Conservation (phyloP, 1,140 invertebrate genomes). For the Cyclargus thomasi region DNA sequence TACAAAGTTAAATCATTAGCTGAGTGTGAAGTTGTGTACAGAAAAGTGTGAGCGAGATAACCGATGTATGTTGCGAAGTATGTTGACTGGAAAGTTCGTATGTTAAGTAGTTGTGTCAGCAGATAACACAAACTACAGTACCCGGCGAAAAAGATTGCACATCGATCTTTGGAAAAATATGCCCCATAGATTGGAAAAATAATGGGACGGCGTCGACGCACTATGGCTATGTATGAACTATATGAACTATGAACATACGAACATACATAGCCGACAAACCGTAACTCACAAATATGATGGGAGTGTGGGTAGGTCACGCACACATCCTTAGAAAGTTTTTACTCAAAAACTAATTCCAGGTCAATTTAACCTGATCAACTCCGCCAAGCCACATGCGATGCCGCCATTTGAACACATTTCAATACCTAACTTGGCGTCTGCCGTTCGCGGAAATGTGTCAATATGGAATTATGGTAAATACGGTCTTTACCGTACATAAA, state of each 20-base stretch:
- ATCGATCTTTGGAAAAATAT: too few species aligned
- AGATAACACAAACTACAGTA: too few species aligned
- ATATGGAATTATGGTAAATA: slow-evolving; percentile 3
- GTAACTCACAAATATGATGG: neutral
- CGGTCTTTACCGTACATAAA: neutral
- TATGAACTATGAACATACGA: too few species aligned
- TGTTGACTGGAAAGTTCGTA: neutral
- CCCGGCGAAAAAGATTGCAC: too few species aligned
- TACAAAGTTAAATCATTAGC: neutral
- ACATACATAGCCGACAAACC: too few species aligned
- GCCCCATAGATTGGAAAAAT: too few species aligned
- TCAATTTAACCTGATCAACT: neutral
- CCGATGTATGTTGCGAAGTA: neutral
- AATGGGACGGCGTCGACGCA: too few species aligned
- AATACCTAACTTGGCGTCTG: neutral
- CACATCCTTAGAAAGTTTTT: neutral
- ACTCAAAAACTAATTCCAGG: neutral
- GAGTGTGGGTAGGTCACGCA: neutral
- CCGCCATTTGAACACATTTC: neutral
- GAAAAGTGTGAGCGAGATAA: neutral
- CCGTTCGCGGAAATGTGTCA: neutral
- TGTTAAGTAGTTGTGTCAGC: too few species aligned
- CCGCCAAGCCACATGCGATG: neutral
- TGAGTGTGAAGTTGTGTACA: neutral
- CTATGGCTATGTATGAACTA: too few species aligned